phyloP scores from a whole-genome alignment of 53 echinoderm and acorn worm genomes.

The Apostichopus leukothele region DNA sequence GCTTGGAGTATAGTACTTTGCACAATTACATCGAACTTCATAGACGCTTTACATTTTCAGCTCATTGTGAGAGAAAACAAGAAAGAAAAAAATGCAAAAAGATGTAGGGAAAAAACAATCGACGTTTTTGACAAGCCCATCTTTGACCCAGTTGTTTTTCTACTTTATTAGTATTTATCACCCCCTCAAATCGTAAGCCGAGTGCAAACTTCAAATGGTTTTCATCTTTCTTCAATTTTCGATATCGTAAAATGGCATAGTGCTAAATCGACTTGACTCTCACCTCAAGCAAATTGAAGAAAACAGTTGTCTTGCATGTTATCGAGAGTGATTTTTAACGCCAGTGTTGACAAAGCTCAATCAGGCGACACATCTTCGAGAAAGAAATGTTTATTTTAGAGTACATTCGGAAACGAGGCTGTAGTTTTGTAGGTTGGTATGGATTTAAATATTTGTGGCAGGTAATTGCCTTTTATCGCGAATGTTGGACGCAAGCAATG shows the following conservation, averaged over 20 bases:
- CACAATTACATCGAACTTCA: too few relatives aligned
- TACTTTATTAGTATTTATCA: not conserved
- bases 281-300: slow-evolving; percentile 1
- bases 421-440: not conserved
- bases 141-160: not conserved
- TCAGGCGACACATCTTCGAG: slow-evolving; percentile 13
- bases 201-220: slow-evolving; percentile 3
- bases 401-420: slow-evolving; percentile 10
- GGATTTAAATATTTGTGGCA: slow-evolving; percentile 30
- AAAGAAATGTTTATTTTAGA: slow-evolving; percentile 25
- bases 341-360: slow-evolving; percentile 23
- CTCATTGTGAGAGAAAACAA: too few relatives aligned
- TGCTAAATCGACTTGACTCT: not conserved
- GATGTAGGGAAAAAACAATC: too few relatives aligned
- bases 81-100: too few relatives aligned
- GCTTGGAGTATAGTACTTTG: too few relatives aligned
- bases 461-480: slow-evolving; percentile 10
- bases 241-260: not conserved
- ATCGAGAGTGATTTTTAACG: slow-evolving; percentile 28
- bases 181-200: not conserved
- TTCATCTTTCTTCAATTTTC: slow-evolving; percentile 3
- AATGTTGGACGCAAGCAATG: not conserved
- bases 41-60: too few relatives aligned
- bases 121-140: not conserved
- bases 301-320: not conserved